A percentile compares a stretch with the other conserved stretches of the same genome.
Conservation (phyloP, 2,113 vertebrate genomes). For the Zosterops pallidus region DNA sequence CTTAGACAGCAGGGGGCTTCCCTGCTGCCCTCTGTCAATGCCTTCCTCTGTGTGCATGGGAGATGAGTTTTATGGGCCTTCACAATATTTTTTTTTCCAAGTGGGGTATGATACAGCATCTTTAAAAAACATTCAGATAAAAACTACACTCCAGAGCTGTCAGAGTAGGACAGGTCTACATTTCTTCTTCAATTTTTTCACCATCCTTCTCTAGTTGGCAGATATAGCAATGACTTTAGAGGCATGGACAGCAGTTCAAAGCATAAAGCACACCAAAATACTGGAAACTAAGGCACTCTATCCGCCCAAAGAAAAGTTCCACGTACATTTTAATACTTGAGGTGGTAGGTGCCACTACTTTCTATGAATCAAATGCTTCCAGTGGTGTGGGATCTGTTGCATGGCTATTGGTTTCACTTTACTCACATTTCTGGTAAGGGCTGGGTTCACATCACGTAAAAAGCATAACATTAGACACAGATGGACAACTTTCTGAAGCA, state of each 20-base stretch:
- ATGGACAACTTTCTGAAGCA: not conserved
- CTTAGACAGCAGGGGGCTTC: not conserved
- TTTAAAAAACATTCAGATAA: not conserved
- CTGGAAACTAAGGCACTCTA: not conserved
- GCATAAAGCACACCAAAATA: not conserved
- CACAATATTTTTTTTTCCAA: not conserved
- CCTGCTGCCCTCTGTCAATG: not conserved
- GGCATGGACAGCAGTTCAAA: not conserved
- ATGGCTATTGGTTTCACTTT: not conserved
- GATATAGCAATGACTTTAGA: not conserved
- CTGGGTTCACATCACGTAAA: not conserved
- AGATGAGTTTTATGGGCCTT: not conserved
- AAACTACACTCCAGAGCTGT: not conserved
- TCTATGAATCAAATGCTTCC: not conserved
- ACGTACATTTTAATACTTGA: not conserved
- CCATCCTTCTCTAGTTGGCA: not conserved
- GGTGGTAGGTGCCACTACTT: not conserved
- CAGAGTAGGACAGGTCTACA: not conserved
- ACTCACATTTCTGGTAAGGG: not conserved
- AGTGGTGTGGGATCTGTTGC: not conserved
- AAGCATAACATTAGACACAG: not conserved
- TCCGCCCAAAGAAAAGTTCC: not conserved
- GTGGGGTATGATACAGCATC: not conserved
- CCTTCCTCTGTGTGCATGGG: accelerated
- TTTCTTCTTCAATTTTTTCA: not conserved